Conservation (phyloP, 2,797 vertebrate species). For the Peromyscus aztecus region DNA sequence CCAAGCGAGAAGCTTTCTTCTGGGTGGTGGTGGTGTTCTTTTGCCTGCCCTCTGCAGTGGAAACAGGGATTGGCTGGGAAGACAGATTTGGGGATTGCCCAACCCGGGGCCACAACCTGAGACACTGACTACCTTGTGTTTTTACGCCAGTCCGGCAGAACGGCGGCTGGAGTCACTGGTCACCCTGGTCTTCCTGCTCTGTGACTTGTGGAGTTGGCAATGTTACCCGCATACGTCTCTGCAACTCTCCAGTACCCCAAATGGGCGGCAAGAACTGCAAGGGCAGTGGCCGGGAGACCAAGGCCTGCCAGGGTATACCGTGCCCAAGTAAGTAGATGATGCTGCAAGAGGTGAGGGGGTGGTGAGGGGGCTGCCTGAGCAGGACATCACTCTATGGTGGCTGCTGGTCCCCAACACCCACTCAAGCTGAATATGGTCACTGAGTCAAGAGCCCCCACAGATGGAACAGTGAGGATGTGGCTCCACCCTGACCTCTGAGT, state of each 20-base stretch:
- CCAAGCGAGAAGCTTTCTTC: not conserved
- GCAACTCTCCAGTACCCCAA: slow-evolving; percentile 97
- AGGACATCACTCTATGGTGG: not conserved
- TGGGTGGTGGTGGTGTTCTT: not conserved
- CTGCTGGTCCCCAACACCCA: too few species aligned
- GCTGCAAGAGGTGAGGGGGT: rapidly evolving
- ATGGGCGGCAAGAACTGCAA: slow-evolving; percentile 95
- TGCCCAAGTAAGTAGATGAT: slow-evolving; percentile 92
- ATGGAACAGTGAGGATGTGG: too few species aligned
- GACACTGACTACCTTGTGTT: not conserved
- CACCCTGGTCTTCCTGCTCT: slow-evolving; percentile 98
- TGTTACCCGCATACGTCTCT: slow-evolving; percentile 97
- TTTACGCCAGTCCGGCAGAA: slow-evolving; percentile 93
- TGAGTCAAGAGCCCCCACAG: not conserved
- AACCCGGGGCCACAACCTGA: not conserved
- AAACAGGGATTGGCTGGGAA: not conserved
- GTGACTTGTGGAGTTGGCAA: slow-evolving; percentile 97
- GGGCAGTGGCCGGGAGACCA: slow-evolving; percentile 95
- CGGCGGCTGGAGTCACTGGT: slow-evolving; percentile 99
- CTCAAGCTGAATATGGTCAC: not conserved
- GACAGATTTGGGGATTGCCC: not conserved
- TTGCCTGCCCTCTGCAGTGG: not conserved
- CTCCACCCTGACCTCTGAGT: rapidly evolving
- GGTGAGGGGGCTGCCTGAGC: not conserved
- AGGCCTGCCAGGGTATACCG: slow-evolving; percentile 92